Percentiles rank a stretch among this genome's conserved stretches.
Conservation (phyloP, 2,113 vertebrate genomes). For the Megatriorchis doriae region DNA sequence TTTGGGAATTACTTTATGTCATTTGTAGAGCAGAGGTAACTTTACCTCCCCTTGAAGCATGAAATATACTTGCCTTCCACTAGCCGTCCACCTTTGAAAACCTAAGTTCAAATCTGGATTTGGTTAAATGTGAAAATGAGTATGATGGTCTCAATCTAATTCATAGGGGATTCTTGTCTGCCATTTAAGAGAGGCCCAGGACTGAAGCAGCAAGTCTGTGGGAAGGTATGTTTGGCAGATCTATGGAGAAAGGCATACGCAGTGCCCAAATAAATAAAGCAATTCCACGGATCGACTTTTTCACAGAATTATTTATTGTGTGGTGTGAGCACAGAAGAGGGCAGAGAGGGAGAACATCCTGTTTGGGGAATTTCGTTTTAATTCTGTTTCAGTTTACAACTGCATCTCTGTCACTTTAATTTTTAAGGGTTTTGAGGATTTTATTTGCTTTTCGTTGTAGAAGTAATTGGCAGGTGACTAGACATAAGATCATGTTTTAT, state of each 20-base stretch:
- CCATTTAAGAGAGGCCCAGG: background rate
- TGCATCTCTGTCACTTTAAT: constrained; percentile 17
- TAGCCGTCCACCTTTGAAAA: constrained; percentile 29
- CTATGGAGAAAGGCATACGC: background rate
- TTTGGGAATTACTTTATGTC: constrained; percentile 30
- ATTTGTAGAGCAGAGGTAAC: constrained; percentile 36
- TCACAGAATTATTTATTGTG: constrained; percentile 13
- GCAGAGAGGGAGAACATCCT: background rate
- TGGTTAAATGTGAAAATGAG: constrained; percentile 55
- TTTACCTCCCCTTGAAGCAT: constrained; percentile 33
- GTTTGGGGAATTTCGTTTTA: background rate
- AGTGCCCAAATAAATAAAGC: constrained; percentile 39
- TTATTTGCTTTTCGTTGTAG: constrained; percentile 19
- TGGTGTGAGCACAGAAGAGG: background rate
- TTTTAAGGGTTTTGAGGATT: background rate
- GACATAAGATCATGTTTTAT: constrained; percentile 30
- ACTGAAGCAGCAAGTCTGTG: constrained; percentile 7
- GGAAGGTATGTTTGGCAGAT: constrained; percentile 14
- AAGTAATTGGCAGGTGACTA: constrained; percentile 47
- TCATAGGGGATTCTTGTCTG: constrained; percentile 13
- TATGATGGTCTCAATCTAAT: background rate
- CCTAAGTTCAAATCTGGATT: constrained; percentile 50
- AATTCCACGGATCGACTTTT: background rate
- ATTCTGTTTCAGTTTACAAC: constrained; percentile 24
- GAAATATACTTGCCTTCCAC: constrained; percentile 40